These are phyloP conservation scores for Coboldia fuscipes DNA, from an alignment of 1,140 invertebrate species.

Conservation along the genomic window DNA sequence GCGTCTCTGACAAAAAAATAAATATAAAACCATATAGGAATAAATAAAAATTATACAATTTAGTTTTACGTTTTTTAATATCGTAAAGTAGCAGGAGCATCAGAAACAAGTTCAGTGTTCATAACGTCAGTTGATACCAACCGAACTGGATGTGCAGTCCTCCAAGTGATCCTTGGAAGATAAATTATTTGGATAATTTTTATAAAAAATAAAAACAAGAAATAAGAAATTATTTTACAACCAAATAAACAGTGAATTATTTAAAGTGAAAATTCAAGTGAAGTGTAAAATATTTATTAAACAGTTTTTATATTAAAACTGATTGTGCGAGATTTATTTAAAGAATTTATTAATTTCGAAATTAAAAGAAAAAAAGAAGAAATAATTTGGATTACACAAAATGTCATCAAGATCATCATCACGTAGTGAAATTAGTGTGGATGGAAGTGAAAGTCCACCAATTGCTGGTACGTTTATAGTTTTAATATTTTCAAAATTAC, in stretches of 20 bases:
- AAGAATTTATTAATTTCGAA: neutral
- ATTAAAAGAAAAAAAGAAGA: neutral
- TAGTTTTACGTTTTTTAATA: neutral
- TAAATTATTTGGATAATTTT: no score
- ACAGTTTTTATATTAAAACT: neutral
- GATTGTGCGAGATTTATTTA: neutral
- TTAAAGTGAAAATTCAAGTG: conserved; percentile 1
- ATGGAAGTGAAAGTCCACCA: conserved; percentile 1
- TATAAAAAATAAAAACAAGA: no score
- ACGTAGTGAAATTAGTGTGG: conserved; percentile 4
- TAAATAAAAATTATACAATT: neutral
- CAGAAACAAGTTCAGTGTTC: neutral
- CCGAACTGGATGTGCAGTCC: neutral
- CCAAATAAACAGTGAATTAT: neutral
- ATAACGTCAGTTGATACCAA: neutral
- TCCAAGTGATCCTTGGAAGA: no score
- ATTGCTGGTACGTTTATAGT: neutral
- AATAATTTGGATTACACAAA: neutral
- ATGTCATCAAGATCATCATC: conserved; percentile 3
- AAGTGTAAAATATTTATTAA: no score
- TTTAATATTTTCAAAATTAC: neutral
- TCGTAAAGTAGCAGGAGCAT: neutral
- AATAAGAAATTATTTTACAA: neutral
- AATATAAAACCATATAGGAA: no score
- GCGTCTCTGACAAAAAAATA: no score